These are phyloP conservation scores for Cairina moschata DNA, from an alignment of 2,113 vertebrate species.

Conservation along the genomic window DNA sequence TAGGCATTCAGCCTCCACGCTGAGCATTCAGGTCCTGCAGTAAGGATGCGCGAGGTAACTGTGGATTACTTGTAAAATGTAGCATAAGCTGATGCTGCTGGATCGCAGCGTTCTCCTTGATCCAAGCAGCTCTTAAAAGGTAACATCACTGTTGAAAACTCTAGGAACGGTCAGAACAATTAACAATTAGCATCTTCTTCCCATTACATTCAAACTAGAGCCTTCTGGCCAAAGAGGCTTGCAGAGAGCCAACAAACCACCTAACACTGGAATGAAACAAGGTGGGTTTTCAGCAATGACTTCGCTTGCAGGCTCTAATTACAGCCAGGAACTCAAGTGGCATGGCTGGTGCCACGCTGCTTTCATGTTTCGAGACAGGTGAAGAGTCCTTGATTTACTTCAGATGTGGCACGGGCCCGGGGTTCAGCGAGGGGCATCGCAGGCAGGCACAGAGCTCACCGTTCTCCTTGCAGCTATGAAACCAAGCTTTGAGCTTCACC, in stretches of 20 bases:
- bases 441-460: neutral
- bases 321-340: neutral
- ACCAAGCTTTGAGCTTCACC: neutral
- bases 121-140: neutral
- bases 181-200: neutral
- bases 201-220: neutral
- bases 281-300: neutral
- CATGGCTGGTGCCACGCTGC: neutral
- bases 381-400: neutral
- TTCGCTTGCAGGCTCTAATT: neutral
- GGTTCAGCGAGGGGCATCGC: neutral
- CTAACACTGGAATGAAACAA: neutral
- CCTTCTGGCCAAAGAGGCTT: neutral
- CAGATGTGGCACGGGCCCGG: fast-evolving
- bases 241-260: neutral
- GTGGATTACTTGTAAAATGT: neutral
- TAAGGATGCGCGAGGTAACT: neutral
- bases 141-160: neutral
- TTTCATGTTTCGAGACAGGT: neutral
- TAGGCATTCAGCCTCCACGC: neutral
- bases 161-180: neutral
- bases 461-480: neutral
- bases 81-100: neutral
- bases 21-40: neutral
- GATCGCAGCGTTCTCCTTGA: neutral